Percentiles rank a stretch among this genome's conserved stretches.
Conservation (phyloP, 1,140 invertebrate species). For the Hermatobates lingyangjiaoensis region DNA sequence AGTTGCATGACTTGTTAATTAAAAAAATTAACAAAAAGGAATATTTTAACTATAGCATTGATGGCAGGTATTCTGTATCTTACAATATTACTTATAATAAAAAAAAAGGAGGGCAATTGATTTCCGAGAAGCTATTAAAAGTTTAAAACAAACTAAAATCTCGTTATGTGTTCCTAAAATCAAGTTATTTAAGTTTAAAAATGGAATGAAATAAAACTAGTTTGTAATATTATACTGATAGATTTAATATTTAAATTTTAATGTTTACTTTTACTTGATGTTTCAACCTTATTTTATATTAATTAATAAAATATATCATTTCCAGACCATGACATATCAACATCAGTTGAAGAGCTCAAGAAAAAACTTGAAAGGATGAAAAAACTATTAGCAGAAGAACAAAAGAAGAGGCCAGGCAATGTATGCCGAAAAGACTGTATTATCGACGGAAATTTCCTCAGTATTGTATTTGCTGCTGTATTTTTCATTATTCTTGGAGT, state of each 20-base stretch:
- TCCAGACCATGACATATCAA: constrained; percentile 2
- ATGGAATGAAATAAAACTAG: too few relatives aligned
- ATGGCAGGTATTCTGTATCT: too few relatives aligned
- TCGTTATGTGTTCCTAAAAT: too few relatives aligned
- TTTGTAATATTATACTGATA: not conserved
- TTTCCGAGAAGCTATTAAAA: too few relatives aligned
- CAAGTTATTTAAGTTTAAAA: too few relatives aligned
- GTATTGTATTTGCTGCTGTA: constrained; percentile 54
- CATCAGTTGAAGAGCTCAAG: constrained; percentile 54
- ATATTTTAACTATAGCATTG: too few relatives aligned
- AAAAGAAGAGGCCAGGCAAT: constrained; percentile 26
- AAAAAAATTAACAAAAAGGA: too few relatives aligned
- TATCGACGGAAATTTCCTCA: constrained; percentile 61
- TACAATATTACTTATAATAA: too few relatives aligned
- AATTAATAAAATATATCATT: not conserved
- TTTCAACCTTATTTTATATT: not conserved
- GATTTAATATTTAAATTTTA: not conserved
- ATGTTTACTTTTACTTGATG: not conserved
- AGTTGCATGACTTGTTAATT: too few relatives aligned
- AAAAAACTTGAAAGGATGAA: constrained; percentile 58
- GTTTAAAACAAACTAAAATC: too few relatives aligned
- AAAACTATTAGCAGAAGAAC: constrained; percentile 51
- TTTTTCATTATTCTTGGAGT: constrained; percentile 56
- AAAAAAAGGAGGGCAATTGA: too few relatives aligned
- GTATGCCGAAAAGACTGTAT: constrained; percentile 32